Evolutionary conservation across 1,140 invertebrate genomes (phyloP), one percentile per base, ranked within the genome.

Genomic region (Mya arenaria): DNA sequence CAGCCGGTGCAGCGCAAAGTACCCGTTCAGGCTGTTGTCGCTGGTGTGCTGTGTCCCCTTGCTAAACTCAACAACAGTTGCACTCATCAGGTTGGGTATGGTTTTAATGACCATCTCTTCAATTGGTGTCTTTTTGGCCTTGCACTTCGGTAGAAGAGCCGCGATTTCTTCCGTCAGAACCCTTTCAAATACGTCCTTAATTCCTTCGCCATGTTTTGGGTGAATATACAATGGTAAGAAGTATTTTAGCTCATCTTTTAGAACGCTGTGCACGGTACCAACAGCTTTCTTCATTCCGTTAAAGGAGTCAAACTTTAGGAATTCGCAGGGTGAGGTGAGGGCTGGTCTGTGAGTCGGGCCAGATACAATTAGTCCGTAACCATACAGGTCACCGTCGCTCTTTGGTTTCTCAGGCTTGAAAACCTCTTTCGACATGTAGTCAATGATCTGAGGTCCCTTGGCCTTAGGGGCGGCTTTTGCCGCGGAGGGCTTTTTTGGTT

Each of bases 21-120:
- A 90, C 0, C 89, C 89, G 60, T 85, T 89, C 10, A 89, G 84
- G 23, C 79, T 82, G 78, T 89, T 90, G 63, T 90, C 89, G 73
- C 88, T 89, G 13, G 88, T 89, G 62, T 90, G 88, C 56, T 90
- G 89, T 0, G 88, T 89, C 23, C 89, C 88, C 63, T 89, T 89
- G 23, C 86, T 89, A 73, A 90, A 90, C 63, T 89, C 88, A 10
- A 89, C 87, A 0, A 89, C 88, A 0, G 88, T 89, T 4, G 88
- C 86, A 39, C 83, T 87, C 89, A 90, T 87, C 15, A 90, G 79
- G 56, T 90, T 90, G 0, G 89, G 89, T 4, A 90, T 87, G 2
- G 88, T 88, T 44, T 88, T 88, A 0, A 89, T 82, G 10, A 90
- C 63, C 60, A 88, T 85, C 19, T 88, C 87, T 74, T 86, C 86